Percentiles rank a stretch among this genome's conserved stretches.
These are phyloP conservation scores for Thoracochromis brauschi DNA, from an alignment of 2,113 vertebrate species.

Conservation along the genomic window DNA sequence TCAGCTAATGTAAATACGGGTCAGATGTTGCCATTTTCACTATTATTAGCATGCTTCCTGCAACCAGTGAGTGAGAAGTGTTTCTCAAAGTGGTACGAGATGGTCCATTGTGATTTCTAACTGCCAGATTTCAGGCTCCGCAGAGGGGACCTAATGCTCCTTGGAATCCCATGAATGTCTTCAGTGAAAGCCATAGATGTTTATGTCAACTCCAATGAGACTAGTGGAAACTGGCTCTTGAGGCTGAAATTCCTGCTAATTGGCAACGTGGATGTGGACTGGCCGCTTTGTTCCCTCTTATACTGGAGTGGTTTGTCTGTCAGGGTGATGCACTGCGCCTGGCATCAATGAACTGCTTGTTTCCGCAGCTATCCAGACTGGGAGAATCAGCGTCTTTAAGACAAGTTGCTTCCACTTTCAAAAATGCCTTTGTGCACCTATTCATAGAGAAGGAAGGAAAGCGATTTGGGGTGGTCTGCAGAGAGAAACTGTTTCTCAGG, in stretches of 20 bases:
- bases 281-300: conserved; percentile 51
- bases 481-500: not conserved
- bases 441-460: not conserved
- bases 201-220: conserved; percentile 46
- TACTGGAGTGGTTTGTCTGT: conserved; percentile 57
- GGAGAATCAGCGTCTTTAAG: conserved; percentile 36
- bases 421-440: conserved; percentile 28
- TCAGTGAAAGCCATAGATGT: conserved; percentile 51
- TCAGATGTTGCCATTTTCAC: not conserved
- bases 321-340: conserved; percentile 43
- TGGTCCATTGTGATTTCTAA: conserved; percentile 1
- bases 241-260: conserved; percentile 68
- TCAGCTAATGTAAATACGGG: not conserved
- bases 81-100: conserved; percentile 21
- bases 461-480: not conserved
- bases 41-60: not conserved
- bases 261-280: conserved; percentile 56
- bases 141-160: conserved; percentile 51
- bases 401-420: conserved; percentile 56
- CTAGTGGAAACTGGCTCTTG: conserved; percentile 61
- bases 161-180: conserved; percentile 66
- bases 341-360: conserved; percentile 66
- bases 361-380: conserved; percentile 25
- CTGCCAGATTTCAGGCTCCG: conserved; percentile 11
- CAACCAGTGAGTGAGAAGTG: not conserved